phyloP scores from a whole-genome alignment of 2,888 invertebrate species.

The Vanessa cardui region DNA sequence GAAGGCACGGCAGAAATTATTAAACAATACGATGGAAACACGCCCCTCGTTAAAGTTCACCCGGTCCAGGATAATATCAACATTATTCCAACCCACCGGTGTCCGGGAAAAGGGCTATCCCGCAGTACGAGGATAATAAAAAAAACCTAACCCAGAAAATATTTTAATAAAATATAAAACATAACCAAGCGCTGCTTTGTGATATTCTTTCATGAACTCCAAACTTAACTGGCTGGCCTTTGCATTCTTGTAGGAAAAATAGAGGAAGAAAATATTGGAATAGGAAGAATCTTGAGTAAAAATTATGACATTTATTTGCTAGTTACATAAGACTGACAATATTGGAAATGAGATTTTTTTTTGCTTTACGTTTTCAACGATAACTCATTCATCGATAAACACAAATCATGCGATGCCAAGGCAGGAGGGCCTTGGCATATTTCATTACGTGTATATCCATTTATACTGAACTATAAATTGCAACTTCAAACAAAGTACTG shows the following conservation, averaged over 20 bases:
- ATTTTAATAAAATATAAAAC: constrained; percentile 51
- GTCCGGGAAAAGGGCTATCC: constrained; percentile 26
- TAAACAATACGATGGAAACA: constrained; percentile 17
- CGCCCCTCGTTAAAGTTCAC: constrained; percentile 27
- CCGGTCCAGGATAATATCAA: constrained; percentile 25
- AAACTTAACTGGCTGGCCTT: neutral
- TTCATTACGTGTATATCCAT: no score
- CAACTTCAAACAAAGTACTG: no score
- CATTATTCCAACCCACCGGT: constrained; percentile 22
- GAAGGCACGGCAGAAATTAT: constrained; percentile 19
- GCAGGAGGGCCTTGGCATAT: no score
- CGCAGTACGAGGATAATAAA: constrained; percentile 40
- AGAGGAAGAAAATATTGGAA: no score
- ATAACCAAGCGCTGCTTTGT: constrained; percentile 31
- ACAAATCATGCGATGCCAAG: no score
- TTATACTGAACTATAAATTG: no score
- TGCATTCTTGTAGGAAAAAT: neutral
- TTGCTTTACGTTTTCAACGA: no score
- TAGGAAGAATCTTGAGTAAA: no score
- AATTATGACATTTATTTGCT: no score
- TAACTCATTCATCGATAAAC: no score
- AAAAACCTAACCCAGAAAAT: constrained; percentile 47
- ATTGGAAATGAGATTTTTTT: no score
- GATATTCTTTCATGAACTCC: constrained; percentile 43
- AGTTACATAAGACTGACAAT: no score